These are phyloP conservation scores for Macrochelys suwanniensis DNA, from an alignment of 2,797 vertebrate genomes.

Conservation along the genomic window DNA sequence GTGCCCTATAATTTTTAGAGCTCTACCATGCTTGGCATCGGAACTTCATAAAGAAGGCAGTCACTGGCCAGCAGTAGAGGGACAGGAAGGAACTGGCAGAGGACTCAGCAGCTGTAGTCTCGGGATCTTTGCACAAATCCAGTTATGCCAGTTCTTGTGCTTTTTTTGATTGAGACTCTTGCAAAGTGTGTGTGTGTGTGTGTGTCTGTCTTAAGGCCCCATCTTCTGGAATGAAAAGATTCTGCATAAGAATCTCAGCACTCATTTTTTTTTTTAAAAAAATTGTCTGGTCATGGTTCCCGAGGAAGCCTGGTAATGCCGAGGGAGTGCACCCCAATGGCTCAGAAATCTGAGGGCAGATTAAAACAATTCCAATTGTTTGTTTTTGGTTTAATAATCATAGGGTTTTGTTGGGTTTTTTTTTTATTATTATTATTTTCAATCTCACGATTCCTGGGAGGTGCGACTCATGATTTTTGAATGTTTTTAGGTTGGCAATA, in stretches of 20 bases:
- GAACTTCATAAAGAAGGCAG: rapidly evolving
- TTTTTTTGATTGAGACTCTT: rapidly evolving
- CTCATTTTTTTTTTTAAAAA: neutral
- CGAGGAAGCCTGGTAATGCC: neutral
- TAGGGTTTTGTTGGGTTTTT: no score
- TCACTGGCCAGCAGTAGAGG: neutral
- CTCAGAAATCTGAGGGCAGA: neutral
- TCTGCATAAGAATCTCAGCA: neutral
- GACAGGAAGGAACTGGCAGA: neutral
- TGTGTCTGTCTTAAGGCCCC: rapidly evolving
- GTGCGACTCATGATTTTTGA: neutral
- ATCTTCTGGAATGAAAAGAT: neutral
- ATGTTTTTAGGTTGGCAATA: neutral
- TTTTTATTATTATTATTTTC: no score
- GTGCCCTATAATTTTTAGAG: neutral
- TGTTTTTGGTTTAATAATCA: neutral
- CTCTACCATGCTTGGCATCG: neutral
- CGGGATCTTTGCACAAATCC: neutral
- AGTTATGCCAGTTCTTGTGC: neutral
- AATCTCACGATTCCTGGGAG: neutral
- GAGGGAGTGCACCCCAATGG: neutral
- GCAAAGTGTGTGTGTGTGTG: neutral
- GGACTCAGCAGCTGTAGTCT: rapidly evolving
- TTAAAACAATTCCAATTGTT: neutral
- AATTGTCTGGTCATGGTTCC: neutral